Base-by-base conservation (phyloP, 2,888 invertebrate species). In the Halocaridina rubra region DNA sequence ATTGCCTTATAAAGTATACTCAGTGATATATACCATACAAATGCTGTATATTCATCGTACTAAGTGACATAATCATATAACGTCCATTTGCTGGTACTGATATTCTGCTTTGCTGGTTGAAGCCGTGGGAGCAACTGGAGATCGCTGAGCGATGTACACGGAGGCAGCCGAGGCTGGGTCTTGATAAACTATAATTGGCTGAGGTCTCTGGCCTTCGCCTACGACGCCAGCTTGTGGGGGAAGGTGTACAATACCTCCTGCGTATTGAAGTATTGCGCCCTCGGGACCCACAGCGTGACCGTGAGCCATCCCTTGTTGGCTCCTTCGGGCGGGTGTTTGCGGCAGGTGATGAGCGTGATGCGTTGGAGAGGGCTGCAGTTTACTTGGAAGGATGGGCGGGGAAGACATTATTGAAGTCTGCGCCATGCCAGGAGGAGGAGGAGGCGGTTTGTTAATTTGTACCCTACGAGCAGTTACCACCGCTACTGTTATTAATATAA, bases 211-310 rank as follows among this genome's bases (percentile, higher is more conserved):
- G 19, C 82, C 77, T 39, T 33, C 67, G 8, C 77, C 77, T 71
- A 71, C 71, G 69, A 82, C 72, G 24, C 69, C 57, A 24, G 81
- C 46, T 61, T 77, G 77, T 32, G 82, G 64, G 2, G 82, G 82
- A 2, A 77, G 69, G 33, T 82, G 82, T 16, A 82, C 82, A 69
- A 82, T 61, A 8, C 82, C 82, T 10, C 77, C 77, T 5, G 76
- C 77, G 30, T 82, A 82, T 29, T 76, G 82, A n/a, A 82, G 67
- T 30, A 82, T 7, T 3, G 82, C 71, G 7, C 77, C 77, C 77
- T 82, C 82, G 19, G 82, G 82, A 24, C 82, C 82, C 16, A 82
- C 82, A 4, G 82, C 77, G 33, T 82, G 82, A 7, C 82, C 82
- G 13, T 82, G 82, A 13, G 82, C 77, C 13, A 33, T 30, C 3